Base-by-base conservation (phyloP, 92 coral and sea anemone genomes). In the Bergia puertoricense region DNA sequence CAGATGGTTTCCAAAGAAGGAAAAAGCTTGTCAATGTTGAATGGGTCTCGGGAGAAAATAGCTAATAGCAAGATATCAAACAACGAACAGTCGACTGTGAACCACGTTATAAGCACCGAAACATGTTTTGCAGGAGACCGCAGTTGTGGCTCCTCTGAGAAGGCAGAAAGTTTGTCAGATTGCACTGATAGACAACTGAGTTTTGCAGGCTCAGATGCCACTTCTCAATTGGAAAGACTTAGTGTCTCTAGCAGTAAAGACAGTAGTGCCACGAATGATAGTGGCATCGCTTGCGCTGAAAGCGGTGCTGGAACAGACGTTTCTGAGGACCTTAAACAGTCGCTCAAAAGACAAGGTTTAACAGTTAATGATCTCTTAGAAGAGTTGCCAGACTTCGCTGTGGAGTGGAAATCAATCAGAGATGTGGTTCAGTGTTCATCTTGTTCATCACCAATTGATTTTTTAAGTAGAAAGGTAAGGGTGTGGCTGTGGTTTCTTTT, bases 391-490 rank as follows among this genome's bases (percentile, higher is more conserved):
- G 92, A 96, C 38, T 85, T 97, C 86, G 98, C 98, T 22, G 88
- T 97, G 20, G 93, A 94, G 82, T 97, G 99, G 99, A 94, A 95
- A 77, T 92, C 99, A 1, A 96, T 95, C 23, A 88, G 99, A 39
- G 98, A 96, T 85, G 97, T 97, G 11, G 91, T 89, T 20, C 98
- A 97, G 91, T 97, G 99, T 85, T 90, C 96, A 41, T 76, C 96
- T 23, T 97, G 99, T 75, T 89, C 97, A 3, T 51, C 96, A 66
- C 99, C 99, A 22, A 95, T 97, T 88, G 98, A 94, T 85, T 94
- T 89, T 69, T 91, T 97, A 37, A 96, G 95, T 76, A 91, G 99
- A 77, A 97, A 97, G 99, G 99, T 97, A 88, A 79, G 91, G 23
- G 22, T 22, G 38, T 23, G 5, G 16, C 14, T 0, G 5, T 6